phyloP scores from a whole-genome alignment of 2,888 invertebrate species.

The Ischnus inquisitorius region DNA sequence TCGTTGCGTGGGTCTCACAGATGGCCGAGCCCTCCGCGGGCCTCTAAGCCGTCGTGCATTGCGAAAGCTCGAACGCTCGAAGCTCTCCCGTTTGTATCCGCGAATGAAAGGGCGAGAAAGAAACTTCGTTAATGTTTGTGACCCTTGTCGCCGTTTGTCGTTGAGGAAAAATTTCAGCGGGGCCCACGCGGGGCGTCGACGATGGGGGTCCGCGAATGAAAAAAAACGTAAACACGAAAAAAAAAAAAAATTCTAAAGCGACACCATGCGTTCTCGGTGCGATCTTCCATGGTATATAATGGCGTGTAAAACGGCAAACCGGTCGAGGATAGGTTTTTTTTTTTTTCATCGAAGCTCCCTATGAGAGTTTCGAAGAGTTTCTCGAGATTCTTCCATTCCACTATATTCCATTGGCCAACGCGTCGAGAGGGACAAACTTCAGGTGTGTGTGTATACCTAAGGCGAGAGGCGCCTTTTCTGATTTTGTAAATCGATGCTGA shows the following conservation, averaged over 20 bases:
- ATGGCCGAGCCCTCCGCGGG: constrained; percentile 1
- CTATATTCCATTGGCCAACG: constrained; percentile 35
- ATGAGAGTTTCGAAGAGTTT: constrained; percentile 17
- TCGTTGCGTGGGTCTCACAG: constrained; percentile 46
- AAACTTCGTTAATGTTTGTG: constrained; percentile 6
- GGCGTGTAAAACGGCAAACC: constrained; percentile 64
- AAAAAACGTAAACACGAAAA: constrained; percentile 27
- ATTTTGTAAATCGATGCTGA: constrained; percentile 70
- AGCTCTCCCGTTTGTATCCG: not conserved
- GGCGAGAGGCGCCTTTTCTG: constrained; percentile 63
- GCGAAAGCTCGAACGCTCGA: constrained; percentile 30
- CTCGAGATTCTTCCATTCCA: constrained; percentile 58
- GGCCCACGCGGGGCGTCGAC: constrained; percentile 37
- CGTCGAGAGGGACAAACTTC: constrained; percentile 47
- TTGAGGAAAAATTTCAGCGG: constrained; percentile 16
- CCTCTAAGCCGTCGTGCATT: constrained; percentile 28
- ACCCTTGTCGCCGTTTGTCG: constrained; percentile 19
- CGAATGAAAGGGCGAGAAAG: constrained; percentile 10
- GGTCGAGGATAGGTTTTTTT: constrained; percentile 39
- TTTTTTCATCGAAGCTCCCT: not conserved
- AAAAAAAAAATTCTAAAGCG: constrained; percentile 34
- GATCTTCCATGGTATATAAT: constrained; percentile 53
- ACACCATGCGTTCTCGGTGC: constrained; percentile 51
- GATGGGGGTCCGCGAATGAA: constrained; percentile 15
- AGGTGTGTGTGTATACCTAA: constrained; percentile 29